Base-by-base conservation (phyloP, 2,797 vertebrate genomes). In the Australoheros facetus region DNA sequence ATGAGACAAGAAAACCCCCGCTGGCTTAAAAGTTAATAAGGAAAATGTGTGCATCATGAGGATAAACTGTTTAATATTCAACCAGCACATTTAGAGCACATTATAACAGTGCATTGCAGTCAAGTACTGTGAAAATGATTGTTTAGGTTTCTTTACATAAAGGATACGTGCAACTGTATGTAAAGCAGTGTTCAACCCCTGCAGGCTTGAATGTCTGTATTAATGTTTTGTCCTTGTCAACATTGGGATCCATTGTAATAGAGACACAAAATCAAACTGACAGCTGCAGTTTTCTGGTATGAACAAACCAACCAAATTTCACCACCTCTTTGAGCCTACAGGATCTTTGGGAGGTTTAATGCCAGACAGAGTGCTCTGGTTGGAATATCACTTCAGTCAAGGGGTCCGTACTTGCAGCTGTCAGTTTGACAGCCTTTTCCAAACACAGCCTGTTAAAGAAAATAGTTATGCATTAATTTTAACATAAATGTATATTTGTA, bases 241-340 rank as follows among this genome's bases (percentile, higher is more conserved):
- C 16, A 45, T 0, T 64, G 70, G 5, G 58, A 75, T 37, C 16
- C 16, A 56, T 26, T 34, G 2, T 54, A 79, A 66, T 53, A 37
- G 23, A 71, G 56, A 81, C 10, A 73, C 48, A 32, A 48, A 82
- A 79, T 57, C 71, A 60, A 85, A 64, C 76, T 81, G 62, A 48
- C 79, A 77, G 73, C 71, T 71, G 69, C 42, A 39, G 56, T 48
- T 73, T 76, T 69, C 48, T 71, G 37, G 2, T 19, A 79, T 42
- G 30, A 66, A 56, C 45, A 16, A 79, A 64, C 71, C 54, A 53
- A 55, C 32, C 48, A 48, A 51, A 56, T 39, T 71, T 13, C 21
- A 19, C 70, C n/a, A 69, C 39, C 17, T 8, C 17, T 4, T 77
- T 14, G 74, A 51, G 32, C 62, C 75, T 1, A 1, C 53, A 57